Percentiles rank a stretch among this genome's conserved stretches.
Evolutionary conservation across 2,797 vertebrate genomes (phyloP).

Genomic region (Cossypha niveicapilla): DNA sequence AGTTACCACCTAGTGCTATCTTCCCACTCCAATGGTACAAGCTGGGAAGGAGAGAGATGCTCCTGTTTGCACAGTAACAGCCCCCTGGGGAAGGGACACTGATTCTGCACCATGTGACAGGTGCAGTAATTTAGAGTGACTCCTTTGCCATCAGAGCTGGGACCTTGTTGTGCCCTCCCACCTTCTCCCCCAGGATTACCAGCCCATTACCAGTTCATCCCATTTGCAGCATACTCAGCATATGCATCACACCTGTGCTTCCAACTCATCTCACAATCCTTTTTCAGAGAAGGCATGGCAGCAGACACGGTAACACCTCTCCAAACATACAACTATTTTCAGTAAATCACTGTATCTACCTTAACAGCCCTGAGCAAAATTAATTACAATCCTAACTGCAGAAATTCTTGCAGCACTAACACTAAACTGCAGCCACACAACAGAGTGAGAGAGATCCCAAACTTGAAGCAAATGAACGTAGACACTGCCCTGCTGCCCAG

Average conservation of each 20-base stretch:
- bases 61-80: not conserved
- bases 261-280: not conserved
- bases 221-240: not conserved
- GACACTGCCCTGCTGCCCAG: rapidly evolving
- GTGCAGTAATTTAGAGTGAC: not conserved
- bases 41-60: not conserved
- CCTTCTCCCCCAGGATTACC: not conserved
- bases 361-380: not conserved
- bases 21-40: not conserved
- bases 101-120: rapidly evolving
- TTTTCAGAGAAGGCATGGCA: rapidly evolving
- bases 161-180: not conserved
- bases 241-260: not conserved
- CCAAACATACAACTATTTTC: not conserved
- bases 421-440: not conserved
- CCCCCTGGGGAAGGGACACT: not conserved
- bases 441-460: not conserved
- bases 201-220: not conserved
- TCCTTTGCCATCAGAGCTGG: not conserved
- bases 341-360: not conserved
- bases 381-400: not conserved
- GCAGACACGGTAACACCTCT: not conserved
- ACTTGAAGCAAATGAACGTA: not conserved
- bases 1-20: not conserved
- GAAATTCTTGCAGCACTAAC: not conserved